A percentile compares a stretch with the other conserved stretches of the same genome.
These are phyloP conservation scores for Upupa epops DNA, from an alignment of 2,113 vertebrate species.

Conservation along the genomic window DNA sequence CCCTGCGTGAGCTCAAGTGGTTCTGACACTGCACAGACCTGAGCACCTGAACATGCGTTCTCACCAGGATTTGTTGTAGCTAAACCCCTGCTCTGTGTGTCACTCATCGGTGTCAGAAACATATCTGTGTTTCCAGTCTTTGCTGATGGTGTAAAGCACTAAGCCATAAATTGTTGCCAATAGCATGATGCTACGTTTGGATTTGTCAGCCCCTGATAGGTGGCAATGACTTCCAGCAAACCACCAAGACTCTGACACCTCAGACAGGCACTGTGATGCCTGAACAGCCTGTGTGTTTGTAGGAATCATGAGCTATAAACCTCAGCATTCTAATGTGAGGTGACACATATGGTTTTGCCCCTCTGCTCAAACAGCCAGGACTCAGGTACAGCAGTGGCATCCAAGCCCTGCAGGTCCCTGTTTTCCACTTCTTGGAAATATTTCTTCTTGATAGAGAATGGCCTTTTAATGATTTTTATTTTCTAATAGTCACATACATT, in stretches of 20 bases:
- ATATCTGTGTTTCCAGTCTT: not conserved
- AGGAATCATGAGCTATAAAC: accelerated
- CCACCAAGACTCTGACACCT: not conserved
- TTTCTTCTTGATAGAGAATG: not conserved
- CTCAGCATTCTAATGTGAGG: not conserved
- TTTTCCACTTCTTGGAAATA: not conserved
- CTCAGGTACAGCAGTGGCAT: not conserved
- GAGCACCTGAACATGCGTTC: not conserved
- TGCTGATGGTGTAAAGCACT: not conserved
- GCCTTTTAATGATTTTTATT: not conserved
- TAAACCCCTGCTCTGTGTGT: not conserved
- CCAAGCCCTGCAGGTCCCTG: accelerated
- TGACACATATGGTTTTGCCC: not conserved
- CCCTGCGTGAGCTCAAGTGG: accelerated
- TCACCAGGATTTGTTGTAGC: not conserved
- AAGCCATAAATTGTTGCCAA: not conserved
- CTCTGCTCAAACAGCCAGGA: accelerated
- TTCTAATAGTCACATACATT: not conserved
- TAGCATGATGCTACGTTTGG: accelerated
- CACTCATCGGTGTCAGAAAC: not conserved
- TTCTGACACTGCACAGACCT: not conserved
- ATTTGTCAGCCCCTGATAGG: not conserved
- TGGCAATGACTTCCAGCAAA: not conserved
- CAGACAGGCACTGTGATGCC: not conserved
- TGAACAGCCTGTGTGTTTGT: not conserved